phyloP scores from a whole-genome alignment of 2,797 vertebrate species.

The Neopelma chrysocephalum region DNA sequence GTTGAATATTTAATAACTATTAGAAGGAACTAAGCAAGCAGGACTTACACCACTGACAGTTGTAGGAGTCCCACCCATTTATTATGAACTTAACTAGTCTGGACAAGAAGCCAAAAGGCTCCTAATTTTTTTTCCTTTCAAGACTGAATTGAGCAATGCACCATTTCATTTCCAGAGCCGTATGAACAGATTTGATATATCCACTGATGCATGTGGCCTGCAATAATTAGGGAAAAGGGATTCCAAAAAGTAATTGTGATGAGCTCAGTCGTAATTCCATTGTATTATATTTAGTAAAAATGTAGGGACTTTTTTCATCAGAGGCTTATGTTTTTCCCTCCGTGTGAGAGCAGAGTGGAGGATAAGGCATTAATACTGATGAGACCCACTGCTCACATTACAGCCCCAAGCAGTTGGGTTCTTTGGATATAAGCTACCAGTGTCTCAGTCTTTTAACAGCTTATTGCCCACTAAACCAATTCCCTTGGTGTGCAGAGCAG shows the following conservation, averaged over 20 bases:
- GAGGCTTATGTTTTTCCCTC: not conserved
- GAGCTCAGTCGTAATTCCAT: not conserved
- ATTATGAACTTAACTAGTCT: not conserved
- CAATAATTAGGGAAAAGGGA: not conserved
- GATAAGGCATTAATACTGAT: slow-evolving; percentile 4
- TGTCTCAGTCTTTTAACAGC: slow-evolving; percentile 26
- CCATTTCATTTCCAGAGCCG: not conserved
- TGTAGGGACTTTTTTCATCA: not conserved
- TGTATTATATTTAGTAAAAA: not conserved
- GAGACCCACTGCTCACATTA: slow-evolving; percentile 15
- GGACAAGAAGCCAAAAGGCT: slow-evolving; percentile 10
- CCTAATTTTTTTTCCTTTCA: not conserved
- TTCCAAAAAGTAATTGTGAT: not conserved
- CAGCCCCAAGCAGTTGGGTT: slow-evolving; percentile 14
- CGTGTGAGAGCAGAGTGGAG: not conserved
- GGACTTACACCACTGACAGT: not conserved
- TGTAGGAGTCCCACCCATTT: not conserved
- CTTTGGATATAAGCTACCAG: slow-evolving; percentile 15
- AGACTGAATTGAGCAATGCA: not conserved
- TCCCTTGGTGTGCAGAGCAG: not conserved
- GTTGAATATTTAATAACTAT: slow-evolving; percentile 49
- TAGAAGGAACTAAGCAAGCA: slow-evolving; percentile 3
- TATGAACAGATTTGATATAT: not conserved
- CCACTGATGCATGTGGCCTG: not conserved
- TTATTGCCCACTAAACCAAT: slow-evolving; percentile 53